Conservation (phyloP, 2,888 invertebrate species). For the Strigamia transsilvanica region DNA sequence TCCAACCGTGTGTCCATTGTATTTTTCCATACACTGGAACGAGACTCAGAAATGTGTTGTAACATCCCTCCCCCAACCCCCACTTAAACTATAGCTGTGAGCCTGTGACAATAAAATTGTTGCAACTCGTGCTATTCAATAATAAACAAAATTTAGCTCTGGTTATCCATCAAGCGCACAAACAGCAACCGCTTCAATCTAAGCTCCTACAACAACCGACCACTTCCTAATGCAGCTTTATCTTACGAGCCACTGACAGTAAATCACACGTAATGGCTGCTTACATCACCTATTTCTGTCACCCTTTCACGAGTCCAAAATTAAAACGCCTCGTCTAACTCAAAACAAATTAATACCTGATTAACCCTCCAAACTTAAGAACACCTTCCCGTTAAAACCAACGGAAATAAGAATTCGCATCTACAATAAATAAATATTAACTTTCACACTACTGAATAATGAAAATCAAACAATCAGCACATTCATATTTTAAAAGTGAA, state of each 20-base stretch:
- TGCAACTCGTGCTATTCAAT: background rate
- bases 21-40: conserved; percentile 3
- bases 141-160: conserved; percentile 5
- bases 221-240: conserved; percentile 30
- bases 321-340: background rate
- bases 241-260: conserved; percentile 10
- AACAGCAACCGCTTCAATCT: conserved; percentile 19
- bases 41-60: background rate
- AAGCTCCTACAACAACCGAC: background rate
- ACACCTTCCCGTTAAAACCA: too few relatives aligned
- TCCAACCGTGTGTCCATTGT: background rate
- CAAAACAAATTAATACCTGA: background rate
- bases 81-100: background rate
- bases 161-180: background rate
- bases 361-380: too few relatives aligned
- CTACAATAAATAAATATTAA: too few relatives aligned
- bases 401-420: too few relatives aligned
- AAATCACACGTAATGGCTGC: background rate
- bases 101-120: background rate
- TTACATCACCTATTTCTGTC: conserved; percentile 14
- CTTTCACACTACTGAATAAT: too few relatives aligned
- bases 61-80: background rate
- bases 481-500: too few relatives aligned
- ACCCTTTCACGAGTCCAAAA: background rate
- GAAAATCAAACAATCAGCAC: too few relatives aligned